A percentile compares a stretch with the other conserved stretches of the same genome.
These are phyloP conservation scores for Eidolon helvum DNA, from an alignment of 2,113 vertebrate species.

Conservation along the genomic window DNA sequence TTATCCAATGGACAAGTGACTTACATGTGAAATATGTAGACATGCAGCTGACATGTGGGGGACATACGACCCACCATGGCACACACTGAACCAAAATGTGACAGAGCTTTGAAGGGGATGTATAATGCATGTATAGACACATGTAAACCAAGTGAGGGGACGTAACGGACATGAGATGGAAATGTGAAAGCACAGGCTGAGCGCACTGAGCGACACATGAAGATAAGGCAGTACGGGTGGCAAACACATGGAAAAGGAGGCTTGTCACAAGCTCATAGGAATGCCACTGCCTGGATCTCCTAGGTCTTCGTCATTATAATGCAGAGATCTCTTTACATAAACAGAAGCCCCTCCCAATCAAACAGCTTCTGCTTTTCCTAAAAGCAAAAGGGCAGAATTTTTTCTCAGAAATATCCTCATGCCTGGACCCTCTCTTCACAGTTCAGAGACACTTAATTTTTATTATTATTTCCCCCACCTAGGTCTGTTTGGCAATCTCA, in stretches of 20 bases:
- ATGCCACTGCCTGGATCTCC: fast-evolving
- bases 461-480: background rate
- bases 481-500: background rate
- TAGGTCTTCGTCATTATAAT: background rate
- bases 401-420: background rate
- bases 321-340: background rate
- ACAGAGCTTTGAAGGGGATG: background rate
- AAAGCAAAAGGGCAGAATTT: background rate
- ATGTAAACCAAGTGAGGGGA: background rate
- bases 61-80: background rate
- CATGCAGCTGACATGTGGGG: background rate
- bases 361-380: background rate
- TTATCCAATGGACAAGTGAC: background rate
- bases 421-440: background rate
- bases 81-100: background rate
- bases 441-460: background rate
- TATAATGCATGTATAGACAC: background rate
- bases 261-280: too few relatives aligned
- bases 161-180: background rate
- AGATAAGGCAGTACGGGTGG: background rate
- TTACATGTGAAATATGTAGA: background rate
- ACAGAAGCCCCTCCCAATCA: background rate
- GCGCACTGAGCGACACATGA: background rate
- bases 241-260: background rate
- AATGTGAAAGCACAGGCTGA: background rate